These are phyloP conservation scores for Stomatorhinus ivindoensis DNA, from an alignment of 2,113 vertebrate genomes.

Conservation along the genomic window DNA sequence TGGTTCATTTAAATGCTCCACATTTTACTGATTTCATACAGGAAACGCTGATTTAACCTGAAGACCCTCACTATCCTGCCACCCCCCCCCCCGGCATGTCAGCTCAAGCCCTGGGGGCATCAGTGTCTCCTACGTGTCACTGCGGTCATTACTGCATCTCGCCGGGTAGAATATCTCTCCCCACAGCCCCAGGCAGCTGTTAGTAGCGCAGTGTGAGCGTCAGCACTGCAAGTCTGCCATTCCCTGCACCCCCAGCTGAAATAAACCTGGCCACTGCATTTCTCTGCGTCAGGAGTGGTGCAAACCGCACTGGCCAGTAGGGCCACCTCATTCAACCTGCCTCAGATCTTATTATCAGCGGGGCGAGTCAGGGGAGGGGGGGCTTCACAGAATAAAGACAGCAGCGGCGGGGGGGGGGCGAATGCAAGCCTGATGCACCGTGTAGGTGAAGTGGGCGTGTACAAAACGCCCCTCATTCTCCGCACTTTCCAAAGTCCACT, in stretches of 20 bases:
- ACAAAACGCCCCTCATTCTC: background rate
- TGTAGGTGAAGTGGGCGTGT: background rate
- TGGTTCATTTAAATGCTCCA: background rate
- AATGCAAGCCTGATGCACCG: background rate
- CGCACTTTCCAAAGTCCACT: background rate
- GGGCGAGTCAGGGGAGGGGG: background rate
- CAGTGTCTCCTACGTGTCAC: background rate
- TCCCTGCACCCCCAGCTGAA: background rate
- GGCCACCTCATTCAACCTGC: background rate
- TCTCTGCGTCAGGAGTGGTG: background rate
- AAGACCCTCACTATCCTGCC: background rate
- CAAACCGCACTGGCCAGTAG: background rate
- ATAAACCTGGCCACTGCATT: background rate
- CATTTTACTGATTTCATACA: background rate
- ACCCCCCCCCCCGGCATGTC: background rate
- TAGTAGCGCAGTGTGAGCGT: background rate
- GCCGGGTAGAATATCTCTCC: background rate
- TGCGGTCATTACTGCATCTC: conserved; percentile 7
- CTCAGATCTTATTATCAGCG: background rate
- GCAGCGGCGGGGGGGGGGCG: background rate
- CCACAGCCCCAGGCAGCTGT: background rate
- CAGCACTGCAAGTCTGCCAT: conserved; percentile 14
- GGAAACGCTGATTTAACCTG: background rate
- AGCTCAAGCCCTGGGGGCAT: background rate
- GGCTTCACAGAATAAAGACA: background rate